phyloP scores from a whole-genome alignment of 2,888 invertebrate genomes.

The Thereva nobilitata region DNA sequence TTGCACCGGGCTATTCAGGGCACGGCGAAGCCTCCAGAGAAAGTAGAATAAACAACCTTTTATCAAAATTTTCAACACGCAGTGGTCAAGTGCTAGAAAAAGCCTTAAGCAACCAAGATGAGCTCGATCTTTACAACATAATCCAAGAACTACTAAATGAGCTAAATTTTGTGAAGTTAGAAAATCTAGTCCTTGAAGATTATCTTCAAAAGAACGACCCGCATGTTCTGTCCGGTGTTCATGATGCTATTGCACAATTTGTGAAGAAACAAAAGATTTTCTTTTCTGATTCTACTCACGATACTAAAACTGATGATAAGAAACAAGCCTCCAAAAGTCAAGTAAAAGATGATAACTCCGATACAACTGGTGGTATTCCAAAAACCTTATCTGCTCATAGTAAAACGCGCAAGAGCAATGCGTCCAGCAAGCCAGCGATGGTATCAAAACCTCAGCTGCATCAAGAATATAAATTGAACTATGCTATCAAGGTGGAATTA shows the following conservation, averaged over 20 bases:
- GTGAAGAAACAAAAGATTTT: slow-evolving; percentile 33
- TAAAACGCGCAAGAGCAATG: too few relatives aligned
- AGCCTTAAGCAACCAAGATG: slow-evolving; percentile 46
- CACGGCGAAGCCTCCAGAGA: too few relatives aligned
- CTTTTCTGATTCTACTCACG: slow-evolving; percentile 12
- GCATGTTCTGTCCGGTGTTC: slow-evolving; percentile 41
- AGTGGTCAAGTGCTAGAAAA: background rate
- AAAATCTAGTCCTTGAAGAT: slow-evolving; percentile 52
- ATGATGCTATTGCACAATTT: slow-evolving; percentile 30
- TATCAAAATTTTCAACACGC: too few relatives aligned
- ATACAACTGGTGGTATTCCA: too few relatives aligned
- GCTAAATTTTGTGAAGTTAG: slow-evolving; percentile 48
- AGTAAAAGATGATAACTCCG: too few relatives aligned
- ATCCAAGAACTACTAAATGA: slow-evolving; percentile 49
- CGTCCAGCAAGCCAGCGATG: too few relatives aligned
- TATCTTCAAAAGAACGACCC: slow-evolving; percentile 54
- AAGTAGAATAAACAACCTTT: too few relatives aligned
- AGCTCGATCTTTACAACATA: slow-evolving; percentile 48
- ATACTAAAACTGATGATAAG: too few relatives aligned
- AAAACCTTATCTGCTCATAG: too few relatives aligned
- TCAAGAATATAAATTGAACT: slow-evolving; percentile 50
- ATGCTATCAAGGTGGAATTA: slow-evolving; percentile 52
- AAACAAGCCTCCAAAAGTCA: too few relatives aligned
- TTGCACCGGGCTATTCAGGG: too few relatives aligned
- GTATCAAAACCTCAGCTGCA: too few relatives aligned